Evolutionary conservation across 1,140 invertebrate species (phyloP).

Genomic region (Chrysoperla carnea): DNA sequence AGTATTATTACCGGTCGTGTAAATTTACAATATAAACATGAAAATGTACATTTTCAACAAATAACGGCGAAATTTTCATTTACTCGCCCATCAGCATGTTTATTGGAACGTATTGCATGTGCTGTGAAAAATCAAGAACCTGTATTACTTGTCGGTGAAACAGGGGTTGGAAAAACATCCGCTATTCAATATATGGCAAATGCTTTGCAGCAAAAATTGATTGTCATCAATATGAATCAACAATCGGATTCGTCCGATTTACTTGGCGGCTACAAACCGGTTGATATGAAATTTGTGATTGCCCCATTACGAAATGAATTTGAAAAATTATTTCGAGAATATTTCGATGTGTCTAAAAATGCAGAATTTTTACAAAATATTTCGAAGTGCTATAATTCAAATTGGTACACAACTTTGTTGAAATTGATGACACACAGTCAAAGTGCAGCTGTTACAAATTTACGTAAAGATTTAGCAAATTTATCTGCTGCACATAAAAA

Average conservation of each 20-base stretch:
- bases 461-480: constrained; percentile 12
- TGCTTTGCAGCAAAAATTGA: constrained; percentile 62
- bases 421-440: constrained; percentile 61
- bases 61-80: constrained; percentile 53
- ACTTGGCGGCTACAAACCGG: constrained; percentile 92
- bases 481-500: constrained; percentile 6
- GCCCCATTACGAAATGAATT: constrained; percentile 67
- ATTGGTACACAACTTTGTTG: constrained; percentile 53
- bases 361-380: constrained; percentile 67
- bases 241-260: constrained; percentile 94
- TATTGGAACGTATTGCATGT: constrained; percentile 75
- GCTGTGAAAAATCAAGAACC: constrained; percentile 74
- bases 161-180: constrained; percentile 97
- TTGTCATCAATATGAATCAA: constrained; percentile 99
- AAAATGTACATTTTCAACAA: constrained; percentile 19
- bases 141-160: constrained; percentile 92
- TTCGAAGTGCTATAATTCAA: constrained; percentile 49
- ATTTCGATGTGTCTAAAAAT: constrained; percentile 70
- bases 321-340: constrained; percentile 59
- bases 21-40: background rate
- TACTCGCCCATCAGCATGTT: constrained; percentile 54
- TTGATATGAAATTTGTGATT: constrained; percentile 75
- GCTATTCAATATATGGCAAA: constrained; percentile 83
- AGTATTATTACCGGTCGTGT: constrained; percentile 13
- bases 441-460: constrained; percentile 41